Conservation (phyloP, 2,888 invertebrate species). For the Pteria penguin region DNA sequence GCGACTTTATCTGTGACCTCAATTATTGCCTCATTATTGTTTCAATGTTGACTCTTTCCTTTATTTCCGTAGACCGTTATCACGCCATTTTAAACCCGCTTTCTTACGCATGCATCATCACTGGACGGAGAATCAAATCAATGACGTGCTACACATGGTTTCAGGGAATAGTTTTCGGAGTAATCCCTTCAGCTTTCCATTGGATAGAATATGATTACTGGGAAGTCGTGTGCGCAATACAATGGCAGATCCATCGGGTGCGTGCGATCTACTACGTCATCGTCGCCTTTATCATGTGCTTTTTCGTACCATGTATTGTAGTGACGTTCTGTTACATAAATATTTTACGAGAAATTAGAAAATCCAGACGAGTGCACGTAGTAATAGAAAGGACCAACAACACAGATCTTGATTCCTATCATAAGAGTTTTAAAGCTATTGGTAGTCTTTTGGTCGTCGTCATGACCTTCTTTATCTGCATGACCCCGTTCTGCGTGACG, state of each 20-base stretch:
- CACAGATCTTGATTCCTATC: conserved; percentile 41
- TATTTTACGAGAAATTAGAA: conserved; percentile 57
- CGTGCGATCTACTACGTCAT: conserved; percentile 71
- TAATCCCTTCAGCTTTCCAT: conserved; percentile 61
- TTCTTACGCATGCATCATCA: conserved; percentile 64
- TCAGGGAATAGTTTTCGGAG: conserved; percentile 72
- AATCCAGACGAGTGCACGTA: conserved; percentile 21
- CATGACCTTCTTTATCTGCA: conserved; percentile 76
- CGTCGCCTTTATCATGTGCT: conserved; percentile 72
- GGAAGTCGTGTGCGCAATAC: conserved; percentile 77
- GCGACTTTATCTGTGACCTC: conserved; percentile 70
- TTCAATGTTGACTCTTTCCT: conserved; percentile 77
- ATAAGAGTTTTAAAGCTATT: conserved; percentile 59
- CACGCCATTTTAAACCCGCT: conserved; percentile 73
- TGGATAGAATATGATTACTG: conserved; percentile 79
- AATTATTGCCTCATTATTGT: conserved; percentile 79
- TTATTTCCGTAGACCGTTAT: conserved; percentile 77
- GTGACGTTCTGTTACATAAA: conserved; percentile 67
- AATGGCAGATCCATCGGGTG: conserved; percentile 68
- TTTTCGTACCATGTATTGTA: conserved; percentile 69
- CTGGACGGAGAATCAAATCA: conserved; percentile 43
- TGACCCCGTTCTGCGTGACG: conserved; percentile 78
- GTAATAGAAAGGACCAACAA: background rate
- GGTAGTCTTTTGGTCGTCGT: conserved; percentile 75
- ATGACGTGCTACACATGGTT: conserved; percentile 72